phyloP scores from a whole-genome alignment of 2,113 vertebrate genomes.

The Anguilla japonica region DNA sequence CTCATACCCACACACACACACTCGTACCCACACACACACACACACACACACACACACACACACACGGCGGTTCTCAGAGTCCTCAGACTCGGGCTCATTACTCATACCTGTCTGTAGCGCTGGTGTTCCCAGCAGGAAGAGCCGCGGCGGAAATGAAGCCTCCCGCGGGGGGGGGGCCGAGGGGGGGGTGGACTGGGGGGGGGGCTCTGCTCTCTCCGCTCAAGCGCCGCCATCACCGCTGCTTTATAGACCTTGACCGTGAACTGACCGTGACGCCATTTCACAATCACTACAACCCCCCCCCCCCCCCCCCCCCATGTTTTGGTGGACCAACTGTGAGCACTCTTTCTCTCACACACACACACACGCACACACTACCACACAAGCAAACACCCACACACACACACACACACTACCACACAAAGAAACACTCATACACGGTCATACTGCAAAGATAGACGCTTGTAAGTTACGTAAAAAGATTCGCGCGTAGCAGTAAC shows the following conservation, averaged over 20 bases:
- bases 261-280: slow-evolving; percentile 25
- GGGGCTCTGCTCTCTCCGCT: slow-evolving; percentile 26
- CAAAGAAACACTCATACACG: background rate
- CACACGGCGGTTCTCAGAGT: slow-evolving; percentile 9
- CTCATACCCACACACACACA: no score
- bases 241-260: slow-evolving; percentile 34
- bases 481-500: no score
- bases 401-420: no score
- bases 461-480: no score
- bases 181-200: no score
- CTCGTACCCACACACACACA: no score
- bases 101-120: slow-evolving; percentile 46
- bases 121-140: slow-evolving; percentile 22
- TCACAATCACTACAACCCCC: background rate
- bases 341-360: background rate
- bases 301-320: background rate
- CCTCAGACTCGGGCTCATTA: slow-evolving; percentile 40
- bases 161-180: slow-evolving; percentile 39
- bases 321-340: background rate
- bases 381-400: no score
- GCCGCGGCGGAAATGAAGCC: slow-evolving; percentile 32
- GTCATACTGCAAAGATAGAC: background rate
- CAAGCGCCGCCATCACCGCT: slow-evolving; percentile 28
- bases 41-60: background rate
- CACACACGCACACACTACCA: background rate